Conservation (phyloP, 1,140 invertebrate genomes). For the Apis dorsata region DNA sequence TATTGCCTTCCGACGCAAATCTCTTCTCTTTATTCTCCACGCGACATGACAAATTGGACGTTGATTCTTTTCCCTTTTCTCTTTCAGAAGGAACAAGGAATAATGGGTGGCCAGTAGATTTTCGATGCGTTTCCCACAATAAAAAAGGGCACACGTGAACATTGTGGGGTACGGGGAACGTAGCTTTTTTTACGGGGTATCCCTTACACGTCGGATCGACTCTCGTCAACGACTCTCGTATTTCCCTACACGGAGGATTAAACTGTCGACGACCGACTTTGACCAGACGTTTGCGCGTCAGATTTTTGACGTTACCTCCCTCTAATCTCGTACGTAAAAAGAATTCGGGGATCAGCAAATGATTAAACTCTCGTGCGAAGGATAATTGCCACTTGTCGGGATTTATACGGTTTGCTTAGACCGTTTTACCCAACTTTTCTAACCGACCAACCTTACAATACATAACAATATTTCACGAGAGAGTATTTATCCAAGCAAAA, state of each 20-base stretch:
- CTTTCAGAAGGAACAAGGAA: too few species aligned
- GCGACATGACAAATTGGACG: background rate
- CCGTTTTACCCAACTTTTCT: background rate
- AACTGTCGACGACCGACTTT: slow-evolving; percentile 54
- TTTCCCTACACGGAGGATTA: slow-evolving; percentile 69
- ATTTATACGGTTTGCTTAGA: background rate
- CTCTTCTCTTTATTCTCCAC: background rate
- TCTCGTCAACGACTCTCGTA: slow-evolving; percentile 65
- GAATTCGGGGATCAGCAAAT: background rate
- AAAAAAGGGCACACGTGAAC: slow-evolving; percentile 63
- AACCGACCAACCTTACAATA: too few species aligned
- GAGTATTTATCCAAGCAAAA: too few species aligned
- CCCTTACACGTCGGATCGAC: slow-evolving; percentile 66
- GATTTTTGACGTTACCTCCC: slow-evolving; percentile 6
- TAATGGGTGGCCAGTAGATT: slow-evolving; percentile 22
- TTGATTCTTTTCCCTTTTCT: background rate
- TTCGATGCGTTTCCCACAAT: slow-evolving; percentile 66
- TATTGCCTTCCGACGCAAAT: too few species aligned
- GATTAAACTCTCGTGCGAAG: slow-evolving; percentile 2
- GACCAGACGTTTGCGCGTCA: slow-evolving; percentile 1
- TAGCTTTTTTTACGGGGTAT: slow-evolving; percentile 57
- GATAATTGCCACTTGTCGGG: background rate
- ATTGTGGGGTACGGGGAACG: slow-evolving; percentile 27
- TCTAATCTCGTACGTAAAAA: background rate
- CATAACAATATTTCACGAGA: too few species aligned